Conservation (phyloP, 1,140 invertebrate species). For the Dreissena polymorpha region DNA sequence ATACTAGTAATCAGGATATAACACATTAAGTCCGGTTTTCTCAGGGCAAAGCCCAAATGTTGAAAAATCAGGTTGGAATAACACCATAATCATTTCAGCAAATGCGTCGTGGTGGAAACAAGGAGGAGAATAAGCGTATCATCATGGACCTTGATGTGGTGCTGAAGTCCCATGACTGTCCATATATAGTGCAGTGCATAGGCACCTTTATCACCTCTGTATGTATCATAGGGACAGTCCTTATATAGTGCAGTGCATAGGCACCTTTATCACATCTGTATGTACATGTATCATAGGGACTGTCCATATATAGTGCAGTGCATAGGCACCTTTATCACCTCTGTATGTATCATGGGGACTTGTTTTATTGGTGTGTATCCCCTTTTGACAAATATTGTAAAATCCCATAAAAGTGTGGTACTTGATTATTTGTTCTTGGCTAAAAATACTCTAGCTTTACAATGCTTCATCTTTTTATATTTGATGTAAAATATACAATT, state of each 20-base stretch:
- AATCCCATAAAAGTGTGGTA: too few relatives aligned
- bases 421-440: too few relatives aligned
- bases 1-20: too few relatives aligned
- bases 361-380: neutral
- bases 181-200: constrained; percentile 97
- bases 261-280: constrained; percentile 96
- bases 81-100: constrained; percentile 84
- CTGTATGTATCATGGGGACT: constrained; percentile 79
- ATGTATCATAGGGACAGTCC: constrained; percentile 87
- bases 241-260: constrained; percentile 97
- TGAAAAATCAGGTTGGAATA: neutral
- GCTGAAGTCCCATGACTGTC: constrained; percentile 97
- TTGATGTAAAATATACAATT: too few relatives aligned
- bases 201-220: constrained; percentile 97
- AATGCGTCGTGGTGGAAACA: constrained; percentile 98
- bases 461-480: too few relatives aligned
- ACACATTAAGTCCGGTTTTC: neutral
- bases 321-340: constrained; percentile 97
- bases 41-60: neutral
- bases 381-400: too few relatives aligned
- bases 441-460: too few relatives aligned
- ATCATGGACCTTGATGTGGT: constrained; percentile 99
- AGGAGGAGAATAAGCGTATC: constrained; percentile 98
- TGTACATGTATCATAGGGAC: constrained; percentile 83
- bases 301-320: constrained; percentile 98